phyloP scores from a whole-genome alignment of 1,140 invertebrate genomes.

The Drosophila saltans region DNA sequence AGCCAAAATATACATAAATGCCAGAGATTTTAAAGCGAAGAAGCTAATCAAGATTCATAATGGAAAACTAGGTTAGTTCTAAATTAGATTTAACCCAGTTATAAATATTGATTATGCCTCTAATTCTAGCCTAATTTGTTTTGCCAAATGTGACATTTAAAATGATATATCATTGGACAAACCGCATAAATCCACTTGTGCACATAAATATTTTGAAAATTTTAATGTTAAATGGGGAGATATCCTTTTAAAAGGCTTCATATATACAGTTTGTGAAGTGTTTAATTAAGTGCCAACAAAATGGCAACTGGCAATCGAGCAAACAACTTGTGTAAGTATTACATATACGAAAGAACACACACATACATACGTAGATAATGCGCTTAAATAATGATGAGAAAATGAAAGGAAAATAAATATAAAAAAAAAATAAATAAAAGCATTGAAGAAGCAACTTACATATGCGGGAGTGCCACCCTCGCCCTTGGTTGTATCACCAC shows the following conservation, averaged over 20 bases:
- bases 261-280: constrained; percentile 37
- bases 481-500: constrained; percentile 93
- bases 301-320: constrained; percentile 6
- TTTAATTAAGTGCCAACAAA: constrained; percentile 60
- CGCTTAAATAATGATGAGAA: constrained; percentile 15
- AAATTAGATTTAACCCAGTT: background rate
- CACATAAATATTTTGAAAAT: background rate
- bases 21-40: background rate
- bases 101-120: no score
- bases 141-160: no score
- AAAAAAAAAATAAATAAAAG: no score
- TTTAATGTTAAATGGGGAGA: background rate
- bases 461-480: constrained; percentile 94
- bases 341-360: background rate
- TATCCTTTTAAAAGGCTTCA: background rate
- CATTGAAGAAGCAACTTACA: constrained; percentile 85
- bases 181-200: no score
- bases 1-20: background rate
- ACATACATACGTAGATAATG: background rate
- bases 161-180: no score
- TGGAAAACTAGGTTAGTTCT: background rate
- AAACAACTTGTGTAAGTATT: background rate
- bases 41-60: background rate
- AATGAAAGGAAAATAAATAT: constrained; percentile 9
- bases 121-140: no score